These are phyloP conservation scores for Apus apus DNA, from an alignment of 2,113 vertebrate species.

Conservation along the genomic window DNA sequence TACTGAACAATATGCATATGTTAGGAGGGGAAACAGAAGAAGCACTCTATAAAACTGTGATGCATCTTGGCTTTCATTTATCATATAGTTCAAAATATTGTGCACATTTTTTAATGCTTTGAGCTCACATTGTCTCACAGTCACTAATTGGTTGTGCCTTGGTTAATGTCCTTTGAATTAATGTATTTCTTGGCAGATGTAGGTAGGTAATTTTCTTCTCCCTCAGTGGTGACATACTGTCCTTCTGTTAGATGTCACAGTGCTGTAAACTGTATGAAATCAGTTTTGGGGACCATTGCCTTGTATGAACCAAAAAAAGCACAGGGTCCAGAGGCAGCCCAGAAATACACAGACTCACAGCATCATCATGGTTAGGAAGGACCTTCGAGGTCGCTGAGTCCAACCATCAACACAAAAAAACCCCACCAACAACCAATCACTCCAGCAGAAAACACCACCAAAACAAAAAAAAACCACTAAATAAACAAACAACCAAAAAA, in stretches of 20 bases:
- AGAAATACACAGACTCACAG: not conserved
- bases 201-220: not conserved
- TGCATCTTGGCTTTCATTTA: not conserved
- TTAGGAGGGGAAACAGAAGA: not conserved
- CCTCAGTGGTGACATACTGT: not conserved
- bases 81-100: not conserved
- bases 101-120: not conserved
- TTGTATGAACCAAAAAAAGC: not conserved
- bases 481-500: too few species aligned
- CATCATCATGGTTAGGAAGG: too few species aligned
- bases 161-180: not conserved
- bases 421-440: too few species aligned
- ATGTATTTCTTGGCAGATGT: not conserved
- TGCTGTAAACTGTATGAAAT: not conserved
- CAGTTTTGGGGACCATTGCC: accelerated
- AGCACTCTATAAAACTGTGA: not conserved
- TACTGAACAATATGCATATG: not conserved
- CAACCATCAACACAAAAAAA: too few species aligned
- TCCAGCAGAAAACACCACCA: too few species aligned
- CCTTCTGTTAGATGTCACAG: not conserved
- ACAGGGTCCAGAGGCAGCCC: not conserved
- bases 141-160: not conserved
- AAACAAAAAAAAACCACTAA: too few species aligned
- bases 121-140: not conserved
- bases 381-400: too few species aligned